Conservation (phyloP, 2,113 vertebrate species). For the Salminus brasiliensis region DNA sequence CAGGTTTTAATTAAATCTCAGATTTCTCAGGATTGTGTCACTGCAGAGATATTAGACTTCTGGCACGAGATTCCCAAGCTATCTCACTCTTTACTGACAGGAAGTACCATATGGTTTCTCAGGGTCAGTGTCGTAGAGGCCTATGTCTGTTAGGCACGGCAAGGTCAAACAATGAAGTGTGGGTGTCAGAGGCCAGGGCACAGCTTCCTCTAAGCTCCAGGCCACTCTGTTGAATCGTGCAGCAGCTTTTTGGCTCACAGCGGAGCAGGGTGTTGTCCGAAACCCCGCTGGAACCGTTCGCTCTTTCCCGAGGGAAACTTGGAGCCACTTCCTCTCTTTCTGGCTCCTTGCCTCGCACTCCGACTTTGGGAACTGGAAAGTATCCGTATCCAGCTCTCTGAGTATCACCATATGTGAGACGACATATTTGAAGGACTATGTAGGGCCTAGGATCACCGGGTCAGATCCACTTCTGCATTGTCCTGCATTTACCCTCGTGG, state of each 20-base stretch:
- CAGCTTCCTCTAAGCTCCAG: constrained; percentile 22
- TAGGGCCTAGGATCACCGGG: not conserved
- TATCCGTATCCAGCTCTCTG: not conserved
- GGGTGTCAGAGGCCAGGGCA: constrained; percentile 23
- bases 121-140: constrained; percentile 24
- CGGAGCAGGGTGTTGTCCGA: constrained; percentile 52
- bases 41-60: not conserved
- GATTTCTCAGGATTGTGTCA: constrained; percentile 41
- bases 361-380: constrained; percentile 11
- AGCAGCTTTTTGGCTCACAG: constrained; percentile 26
- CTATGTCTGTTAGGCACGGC: not conserved
- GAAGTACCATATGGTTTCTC: constrained; percentile 51
- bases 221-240: constrained; percentile 18
- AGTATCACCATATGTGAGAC: not conserved
- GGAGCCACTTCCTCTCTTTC: constrained; percentile 63
- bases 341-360: constrained; percentile 10
- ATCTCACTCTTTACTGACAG: not conserved
- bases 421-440: not conserved
- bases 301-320: constrained; percentile 72
- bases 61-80: not conserved
- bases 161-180: constrained; percentile 35
- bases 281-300: constrained; percentile 59
- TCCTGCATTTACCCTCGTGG: too few relatives aligned
- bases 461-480: not conserved
- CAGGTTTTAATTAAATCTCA: constrained; percentile 41